Base-by-base conservation (phyloP, 2,888 invertebrate genomes). In the Octodonta nipae region DNA sequence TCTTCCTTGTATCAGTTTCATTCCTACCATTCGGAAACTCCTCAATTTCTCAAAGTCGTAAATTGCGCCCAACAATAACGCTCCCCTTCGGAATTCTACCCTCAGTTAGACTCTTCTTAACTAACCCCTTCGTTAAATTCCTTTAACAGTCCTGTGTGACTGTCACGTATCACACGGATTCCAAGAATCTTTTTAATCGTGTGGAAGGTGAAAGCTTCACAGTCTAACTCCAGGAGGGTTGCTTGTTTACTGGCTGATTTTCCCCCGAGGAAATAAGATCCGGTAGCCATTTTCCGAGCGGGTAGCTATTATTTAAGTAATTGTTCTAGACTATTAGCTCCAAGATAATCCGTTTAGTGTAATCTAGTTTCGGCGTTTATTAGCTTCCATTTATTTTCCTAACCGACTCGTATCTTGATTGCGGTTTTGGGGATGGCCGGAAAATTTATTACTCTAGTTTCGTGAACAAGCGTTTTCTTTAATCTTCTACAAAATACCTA, bases 291-390 rank as follows among this genome's bases (percentile, higher is more conserved):
- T 58, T 57, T 58, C 54, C 50, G 50, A 51, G 49, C 55, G 54
- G 55, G 51, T 50, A 46, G 56, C 57, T 58, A 58, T 56, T 59
- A 59, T 58, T 59, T 59, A 59, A 58, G 57, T 59, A 59, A 59
- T 59, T 57, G 58, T 56, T 57, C 58, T 52, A 55, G 50, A 45
- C 56, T 56, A 59, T 59, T 59, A 56, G 56, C 53, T 52, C 38
- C 44, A 47, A 49, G 49, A 54, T 57, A 57, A 58, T 57, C 56
- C 56, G 55, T 57, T 59, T 56, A 56, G 55, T 53, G 54, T 55
- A 57, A 54, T 55, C 54, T 52, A 52, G 50, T 53, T 45, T 46
- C 42, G 44, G 47, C 42, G 45, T 50, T 54, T 54, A 44, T 44
- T 44, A 41, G 41, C 30, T 34, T 28, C 40, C 42, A 43, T 43